A percentile compares a stretch with the other conserved stretches of the same genome.
These are phyloP conservation scores for Neosilurus mollespiculum DNA, from an alignment of 2,797 vertebrate genomes.

Conservation along the genomic window DNA sequence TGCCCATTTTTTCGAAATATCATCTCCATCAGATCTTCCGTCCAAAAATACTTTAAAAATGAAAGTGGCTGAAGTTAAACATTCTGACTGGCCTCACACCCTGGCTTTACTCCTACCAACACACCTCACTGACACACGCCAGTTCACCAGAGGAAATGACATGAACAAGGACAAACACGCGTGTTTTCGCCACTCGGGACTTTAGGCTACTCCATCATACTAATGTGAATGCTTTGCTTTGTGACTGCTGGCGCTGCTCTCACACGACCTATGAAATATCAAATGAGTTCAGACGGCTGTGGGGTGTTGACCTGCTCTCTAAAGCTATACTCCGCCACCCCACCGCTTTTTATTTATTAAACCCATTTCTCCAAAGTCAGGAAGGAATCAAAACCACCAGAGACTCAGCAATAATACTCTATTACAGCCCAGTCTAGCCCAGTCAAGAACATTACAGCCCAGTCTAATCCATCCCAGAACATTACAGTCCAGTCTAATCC, in stretches of 20 bases:
- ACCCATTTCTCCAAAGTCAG: neutral
- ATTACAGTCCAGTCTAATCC: too few relatives aligned
- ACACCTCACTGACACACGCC: slow-evolving; percentile 14
- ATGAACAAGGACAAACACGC: slow-evolving; percentile 6
- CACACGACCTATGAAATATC: neutral
- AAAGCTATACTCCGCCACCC: neutral
- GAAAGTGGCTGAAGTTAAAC: slow-evolving; percentile 5
- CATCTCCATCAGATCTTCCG: slow-evolving; percentile 2
- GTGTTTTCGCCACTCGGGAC: neutral
- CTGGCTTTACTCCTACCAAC: slow-evolving; percentile 21
- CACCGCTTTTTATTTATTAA: neutral
- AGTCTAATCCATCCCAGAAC: too few relatives aligned
- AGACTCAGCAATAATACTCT: neutral
- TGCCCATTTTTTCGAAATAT: neutral
- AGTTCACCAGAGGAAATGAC: slow-evolving; percentile 26
- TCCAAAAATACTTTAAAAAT: neutral
- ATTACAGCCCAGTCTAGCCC: too few relatives aligned
- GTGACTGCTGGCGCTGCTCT: neutral
- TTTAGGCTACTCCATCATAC: neutral
- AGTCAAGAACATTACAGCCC: too few relatives aligned
- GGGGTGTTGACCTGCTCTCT: neutral
- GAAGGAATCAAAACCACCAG: neutral
- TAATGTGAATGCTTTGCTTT: slow-evolving; percentile 13
- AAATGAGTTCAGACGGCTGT: neutral
- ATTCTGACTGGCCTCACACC: neutral